Percentiles rank a stretch among this genome's conserved stretches.
Conservation (phyloP, 2,888 invertebrate genomes). For the Agapetus fuscipes region DNA sequence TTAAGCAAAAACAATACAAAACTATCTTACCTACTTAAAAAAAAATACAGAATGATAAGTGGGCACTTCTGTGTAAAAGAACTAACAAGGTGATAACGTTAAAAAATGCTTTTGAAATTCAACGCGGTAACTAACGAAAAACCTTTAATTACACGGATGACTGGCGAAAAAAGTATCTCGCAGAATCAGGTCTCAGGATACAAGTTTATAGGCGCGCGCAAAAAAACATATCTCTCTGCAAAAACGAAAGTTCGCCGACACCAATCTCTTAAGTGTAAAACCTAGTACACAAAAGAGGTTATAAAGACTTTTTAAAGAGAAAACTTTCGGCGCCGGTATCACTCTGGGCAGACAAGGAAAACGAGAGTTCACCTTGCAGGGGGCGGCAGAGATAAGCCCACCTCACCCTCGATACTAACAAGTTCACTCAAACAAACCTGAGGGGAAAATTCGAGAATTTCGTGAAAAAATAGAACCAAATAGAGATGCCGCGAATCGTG, state of each 20-base stretch:
- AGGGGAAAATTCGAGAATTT: neutral
- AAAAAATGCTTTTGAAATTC: no score
- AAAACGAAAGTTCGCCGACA: slow-evolving; percentile 11
- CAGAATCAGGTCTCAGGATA: no score
- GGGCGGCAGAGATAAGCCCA: neutral
- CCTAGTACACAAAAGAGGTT: slow-evolving; percentile 20
- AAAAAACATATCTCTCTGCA: slow-evolving; percentile 5
- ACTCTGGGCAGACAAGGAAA: slow-evolving; percentile 10
- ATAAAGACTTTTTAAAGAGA: slow-evolving; percentile 22
- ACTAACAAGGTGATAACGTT: no score
- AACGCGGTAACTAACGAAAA: no score
- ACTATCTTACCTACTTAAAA: slow-evolving; percentile 6
- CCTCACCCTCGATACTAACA: neutral
- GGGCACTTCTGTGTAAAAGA: no score
- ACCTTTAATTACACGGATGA: no score
- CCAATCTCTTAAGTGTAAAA: slow-evolving; percentile 19
- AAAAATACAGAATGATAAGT: slow-evolving; percentile 6
- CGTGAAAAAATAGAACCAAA: no score
- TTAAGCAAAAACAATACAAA: no score
- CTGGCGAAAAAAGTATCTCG: no score
- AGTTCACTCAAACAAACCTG: neutral
- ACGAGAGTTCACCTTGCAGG: slow-evolving; percentile 16
- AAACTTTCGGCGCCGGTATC: slow-evolving; percentile 20
- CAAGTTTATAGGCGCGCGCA: no score
- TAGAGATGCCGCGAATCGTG: slow-evolving; percentile 1